Percentiles rank a stretch among this genome's conserved stretches.
phyloP scores from a whole-genome alignment of 2,113 vertebrate species.

The Ammodytes marinus region DNA sequence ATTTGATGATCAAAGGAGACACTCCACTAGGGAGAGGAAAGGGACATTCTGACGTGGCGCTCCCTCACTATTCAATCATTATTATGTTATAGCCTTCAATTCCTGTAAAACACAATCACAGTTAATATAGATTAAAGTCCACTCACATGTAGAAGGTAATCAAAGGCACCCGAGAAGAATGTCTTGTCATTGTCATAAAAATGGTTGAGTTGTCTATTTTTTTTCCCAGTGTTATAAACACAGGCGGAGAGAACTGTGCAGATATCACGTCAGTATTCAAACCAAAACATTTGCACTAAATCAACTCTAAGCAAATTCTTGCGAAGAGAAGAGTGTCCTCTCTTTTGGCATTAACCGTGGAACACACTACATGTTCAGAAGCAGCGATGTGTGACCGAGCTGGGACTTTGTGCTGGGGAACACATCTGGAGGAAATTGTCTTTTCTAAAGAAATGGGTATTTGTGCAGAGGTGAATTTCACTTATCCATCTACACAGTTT shows the following conservation, averaged over 20 bases:
- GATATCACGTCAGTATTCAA: constrained; percentile 33
- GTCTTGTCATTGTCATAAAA: constrained; percentile 3
- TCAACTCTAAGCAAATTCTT: constrained; percentile 15
- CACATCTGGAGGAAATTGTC: constrained; percentile 72
- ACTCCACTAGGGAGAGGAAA: constrained; percentile 59
- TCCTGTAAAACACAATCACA: constrained; percentile 27
- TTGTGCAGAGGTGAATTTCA: constrained; percentile 75
- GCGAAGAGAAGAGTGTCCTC: constrained; percentile 19
- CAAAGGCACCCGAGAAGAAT: constrained; percentile 24
- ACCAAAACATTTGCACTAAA: constrained; percentile 20
- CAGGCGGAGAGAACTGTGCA: not conserved
- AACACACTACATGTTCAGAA: constrained; percentile 55
- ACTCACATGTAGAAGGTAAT: constrained; percentile 47
- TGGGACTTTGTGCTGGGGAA: constrained; percentile 46
- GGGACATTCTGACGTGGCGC: constrained; percentile 60
- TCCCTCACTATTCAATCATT: constrained; percentile 61
- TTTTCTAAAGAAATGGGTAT: constrained; percentile 65
- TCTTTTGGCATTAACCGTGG: constrained; percentile 39
- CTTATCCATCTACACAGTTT: constrained; percentile 66
- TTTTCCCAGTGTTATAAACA: constrained; percentile 1
- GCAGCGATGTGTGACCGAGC: constrained; percentile 63
- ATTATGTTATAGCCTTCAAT: constrained; percentile 52
- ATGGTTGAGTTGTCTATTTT: constrained; percentile 1
- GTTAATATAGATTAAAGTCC: constrained; percentile 51
- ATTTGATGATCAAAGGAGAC: constrained; percentile 82